phyloP scores from a whole-genome alignment of 2,888 invertebrate genomes.

The Merodon equestris region DNA sequence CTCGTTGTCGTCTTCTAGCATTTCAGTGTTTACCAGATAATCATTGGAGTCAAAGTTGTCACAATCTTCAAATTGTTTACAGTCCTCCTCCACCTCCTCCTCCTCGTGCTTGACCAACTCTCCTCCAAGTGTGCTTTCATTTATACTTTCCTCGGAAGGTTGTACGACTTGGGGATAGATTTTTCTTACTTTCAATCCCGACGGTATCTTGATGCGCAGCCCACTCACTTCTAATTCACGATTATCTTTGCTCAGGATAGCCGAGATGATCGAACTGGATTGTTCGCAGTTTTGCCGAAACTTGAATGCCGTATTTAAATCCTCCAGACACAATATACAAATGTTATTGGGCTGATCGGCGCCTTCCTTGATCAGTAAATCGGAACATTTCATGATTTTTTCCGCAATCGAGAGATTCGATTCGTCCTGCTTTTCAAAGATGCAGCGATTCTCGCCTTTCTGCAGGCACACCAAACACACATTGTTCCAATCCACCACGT shows the following conservation, averaged over 20 bases:
- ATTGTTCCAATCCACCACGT: slow-evolving; percentile 74
- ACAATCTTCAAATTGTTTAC: slow-evolving; percentile 47
- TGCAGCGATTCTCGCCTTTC: slow-evolving; percentile 72
- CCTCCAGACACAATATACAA: slow-evolving; percentile 74
- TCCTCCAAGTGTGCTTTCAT: neutral
- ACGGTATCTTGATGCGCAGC: slow-evolving; percentile 71
- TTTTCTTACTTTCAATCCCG: slow-evolving; percentile 72
- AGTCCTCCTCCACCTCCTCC: slow-evolving; percentile 31
- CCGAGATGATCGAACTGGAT: slow-evolving; percentile 75
- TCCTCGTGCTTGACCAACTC: slow-evolving; percentile 38
- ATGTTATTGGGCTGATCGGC: slow-evolving; percentile 76
- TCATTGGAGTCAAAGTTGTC: slow-evolving; percentile 44
- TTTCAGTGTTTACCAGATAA: slow-evolving; percentile 28
- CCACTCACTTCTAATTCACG: slow-evolving; percentile 59
- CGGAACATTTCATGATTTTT: slow-evolving; percentile 76
- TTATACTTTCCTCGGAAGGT: neutral
- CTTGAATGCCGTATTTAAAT: slow-evolving; percentile 75
- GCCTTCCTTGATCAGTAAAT: slow-evolving; percentile 71
- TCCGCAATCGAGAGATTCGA: slow-evolving; percentile 73
- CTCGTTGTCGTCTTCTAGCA: slow-evolving; percentile 42
- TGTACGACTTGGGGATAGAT: slow-evolving; percentile 32
- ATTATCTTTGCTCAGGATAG: slow-evolving; percentile 69
- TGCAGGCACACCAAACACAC: slow-evolving; percentile 77
- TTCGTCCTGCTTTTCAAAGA: slow-evolving; percentile 73
- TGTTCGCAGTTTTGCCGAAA: slow-evolving; percentile 76